Evolutionary conservation across 2,797 vertebrate species (phyloP), one percentile per base, ranked within the genome.

Genomic region (Urophycis tenuis): DNA sequence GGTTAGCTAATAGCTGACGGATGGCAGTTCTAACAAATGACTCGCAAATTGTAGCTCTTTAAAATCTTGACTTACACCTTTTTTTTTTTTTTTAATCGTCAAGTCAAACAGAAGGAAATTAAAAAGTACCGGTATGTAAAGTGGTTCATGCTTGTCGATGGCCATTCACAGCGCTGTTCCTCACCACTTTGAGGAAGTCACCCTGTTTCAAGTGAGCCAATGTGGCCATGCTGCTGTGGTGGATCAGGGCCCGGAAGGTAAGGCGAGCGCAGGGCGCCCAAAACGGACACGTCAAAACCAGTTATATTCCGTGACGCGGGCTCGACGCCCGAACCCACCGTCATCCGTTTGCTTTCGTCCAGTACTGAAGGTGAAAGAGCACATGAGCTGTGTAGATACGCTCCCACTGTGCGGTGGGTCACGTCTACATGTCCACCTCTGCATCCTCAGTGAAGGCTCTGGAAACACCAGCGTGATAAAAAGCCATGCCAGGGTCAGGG

Each of bases 381-480:
- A 90, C 85, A 89, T 92, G 88, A 91, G 85, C 15, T 90, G 87
- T 81, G 77, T 91, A 22, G 90, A 90, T 73, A 78, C 92, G 82
- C 86, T 92, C 79, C 79, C 88, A 89, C 75, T 90, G 91, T 73
- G 85, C 87, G 0, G 88, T 89, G 0, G 92, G 89, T 67, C 84
- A 85, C 8, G 64, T 86, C 30, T 85, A 87, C 0, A 35, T 89
- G 14, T 83, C 85, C 36, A 87, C 86, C 0, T 87, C 88, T 49
- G 83, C 79, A 10, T 80, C 83, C 0, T 82, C 87, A 0, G 90
- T 92, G 53, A 84, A 90, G 73, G 75, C 29, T 90, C 90, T 64
- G 64, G 83, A 85, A 85, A 49, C 91, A 92, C 84, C 81, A 89
- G n/a, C 74, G 39, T 25, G 88, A 84, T 74, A 82, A 80, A 10